phyloP scores from a whole-genome alignment of 2,888 invertebrate genomes.

The Thelaira solivaga region DNA sequence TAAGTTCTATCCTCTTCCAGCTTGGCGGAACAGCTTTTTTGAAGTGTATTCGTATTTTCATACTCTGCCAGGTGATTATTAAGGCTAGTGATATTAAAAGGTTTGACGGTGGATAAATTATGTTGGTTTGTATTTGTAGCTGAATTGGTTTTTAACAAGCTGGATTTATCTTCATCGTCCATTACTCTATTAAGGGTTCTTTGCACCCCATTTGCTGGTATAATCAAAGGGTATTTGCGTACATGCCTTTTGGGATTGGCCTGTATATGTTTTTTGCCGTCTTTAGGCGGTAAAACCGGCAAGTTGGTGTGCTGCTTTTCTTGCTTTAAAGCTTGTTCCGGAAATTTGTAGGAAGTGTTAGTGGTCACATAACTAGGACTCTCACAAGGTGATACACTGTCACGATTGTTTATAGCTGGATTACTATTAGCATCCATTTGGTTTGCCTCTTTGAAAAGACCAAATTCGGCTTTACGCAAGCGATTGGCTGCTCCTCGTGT shows the following conservation, averaged over 20 bases:
- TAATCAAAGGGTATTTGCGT: slow-evolving; percentile 88
- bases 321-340: slow-evolving; percentile 62
- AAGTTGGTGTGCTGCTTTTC: slow-evolving; percentile 80
- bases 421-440: slow-evolving; percentile 16
- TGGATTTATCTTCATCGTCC: slow-evolving; percentile 66
- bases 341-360: slow-evolving; percentile 72
- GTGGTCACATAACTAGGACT: slow-evolving; percentile 76
- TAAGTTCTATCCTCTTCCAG: slow-evolving; percentile 66
- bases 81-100: slow-evolving; percentile 35
- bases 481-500: slow-evolving; percentile 73
- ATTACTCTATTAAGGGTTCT: slow-evolving; percentile 81
- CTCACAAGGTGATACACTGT: slow-evolving; percentile 70
- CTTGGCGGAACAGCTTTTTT: slow-evolving; percentile 38
- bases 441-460: slow-evolving; percentile 11
- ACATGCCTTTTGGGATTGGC: slow-evolving; percentile 84
- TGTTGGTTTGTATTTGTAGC: background rate
- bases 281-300: slow-evolving; percentile 86
- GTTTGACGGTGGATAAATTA: slow-evolving; percentile 37
- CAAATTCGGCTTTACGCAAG: slow-evolving; percentile 69
- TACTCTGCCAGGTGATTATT: slow-evolving; percentile 62
- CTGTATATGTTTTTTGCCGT: slow-evolving; percentile 79
- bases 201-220: slow-evolving; percentile 82
- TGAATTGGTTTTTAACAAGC: slow-evolving; percentile 2
- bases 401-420: slow-evolving; percentile 53
- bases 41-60: slow-evolving; percentile 66